phyloP scores from a whole-genome alignment of 2,113 vertebrate species.

The Spheniscus mendiculus region DNA sequence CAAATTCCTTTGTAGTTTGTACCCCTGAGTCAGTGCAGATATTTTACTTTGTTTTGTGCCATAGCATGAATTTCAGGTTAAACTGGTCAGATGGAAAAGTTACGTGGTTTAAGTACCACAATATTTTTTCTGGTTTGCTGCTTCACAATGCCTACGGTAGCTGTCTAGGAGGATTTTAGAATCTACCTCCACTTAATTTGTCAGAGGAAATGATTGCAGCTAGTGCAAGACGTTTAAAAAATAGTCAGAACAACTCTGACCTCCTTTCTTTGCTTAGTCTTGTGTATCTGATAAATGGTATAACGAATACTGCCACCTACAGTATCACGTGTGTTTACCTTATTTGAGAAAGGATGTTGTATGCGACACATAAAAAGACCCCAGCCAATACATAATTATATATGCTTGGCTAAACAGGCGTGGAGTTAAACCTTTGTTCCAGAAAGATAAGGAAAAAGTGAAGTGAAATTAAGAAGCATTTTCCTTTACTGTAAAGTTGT shows the following conservation, averaged over 20 bases:
- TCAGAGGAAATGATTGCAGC: background rate
- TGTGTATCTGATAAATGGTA: background rate
- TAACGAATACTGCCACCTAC: background rate
- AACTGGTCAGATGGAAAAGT: background rate
- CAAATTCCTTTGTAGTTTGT: background rate
- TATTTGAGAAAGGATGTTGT: background rate
- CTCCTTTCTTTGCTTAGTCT: background rate
- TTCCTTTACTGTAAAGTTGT: background rate
- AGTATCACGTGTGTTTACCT: rapidly evolving
- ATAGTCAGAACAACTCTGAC: background rate
- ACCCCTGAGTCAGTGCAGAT: background rate
- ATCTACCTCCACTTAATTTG: background rate
- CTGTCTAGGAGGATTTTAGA: background rate
- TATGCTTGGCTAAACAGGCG: background rate
- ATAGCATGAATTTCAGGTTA: background rate
- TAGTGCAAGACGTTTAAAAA: background rate
- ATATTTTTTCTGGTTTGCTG: background rate
- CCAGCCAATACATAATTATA: background rate
- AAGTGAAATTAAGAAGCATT: background rate
- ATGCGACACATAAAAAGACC: background rate
- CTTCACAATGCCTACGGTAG: background rate
- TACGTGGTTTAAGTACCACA: background rate
- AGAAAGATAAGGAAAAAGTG: background rate
- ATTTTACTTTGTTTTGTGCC: background rate
- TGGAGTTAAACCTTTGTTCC: background rate